Conservation (phyloP, 2,797 vertebrate genomes). For the Silurus lanzhouensis region DNA sequence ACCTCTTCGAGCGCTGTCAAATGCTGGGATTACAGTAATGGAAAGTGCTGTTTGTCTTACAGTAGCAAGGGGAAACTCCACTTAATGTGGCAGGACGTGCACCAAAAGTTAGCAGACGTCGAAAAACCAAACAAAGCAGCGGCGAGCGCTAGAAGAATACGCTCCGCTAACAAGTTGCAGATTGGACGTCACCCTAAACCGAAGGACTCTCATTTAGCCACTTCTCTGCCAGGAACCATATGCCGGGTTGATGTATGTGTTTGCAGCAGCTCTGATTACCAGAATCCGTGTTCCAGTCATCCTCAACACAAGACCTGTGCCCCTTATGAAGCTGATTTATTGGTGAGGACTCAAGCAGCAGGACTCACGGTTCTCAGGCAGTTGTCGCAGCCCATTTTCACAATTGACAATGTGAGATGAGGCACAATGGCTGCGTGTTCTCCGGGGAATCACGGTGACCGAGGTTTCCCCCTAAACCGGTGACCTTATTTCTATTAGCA, state of each 20-base stretch:
- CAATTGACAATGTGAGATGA: slow-evolving; percentile 77
- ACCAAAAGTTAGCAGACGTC: not conserved
- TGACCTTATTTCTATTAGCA: slow-evolving; percentile 62
- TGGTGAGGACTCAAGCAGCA: slow-evolving; percentile 67
- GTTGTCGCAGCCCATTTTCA: slow-evolving; percentile 60
- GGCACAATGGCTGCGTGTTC: slow-evolving; percentile 67
- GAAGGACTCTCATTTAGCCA: slow-evolving; percentile 19
- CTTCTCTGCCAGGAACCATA: slow-evolving; percentile 22
- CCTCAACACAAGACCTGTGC: slow-evolving; percentile 67
- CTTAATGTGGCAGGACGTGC: not conserved
- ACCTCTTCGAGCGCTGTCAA: slow-evolving; percentile 63
- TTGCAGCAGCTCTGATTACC: slow-evolving; percentile 69
- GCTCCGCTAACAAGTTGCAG: slow-evolving; percentile 6
- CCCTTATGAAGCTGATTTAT: slow-evolving; percentile 76
- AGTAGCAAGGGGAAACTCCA: slow-evolving; percentile 2
- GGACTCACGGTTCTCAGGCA: slow-evolving; percentile 62
- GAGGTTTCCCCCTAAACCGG: slow-evolving; percentile 69
- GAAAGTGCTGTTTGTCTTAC: slow-evolving; percentile 52
- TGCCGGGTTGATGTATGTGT: slow-evolving; percentile 68
- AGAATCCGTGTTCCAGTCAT: slow-evolving; percentile 70
- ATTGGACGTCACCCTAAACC: slow-evolving; percentile 21
- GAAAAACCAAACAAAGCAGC: slow-evolving; percentile 7
- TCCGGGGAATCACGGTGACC: slow-evolving; percentile 67
- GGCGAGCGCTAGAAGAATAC: not conserved
- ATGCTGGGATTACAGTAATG: slow-evolving; percentile 66